Conservation (phyloP, 1,140 invertebrate species). For the Acromyrmex charruanus region DNA sequence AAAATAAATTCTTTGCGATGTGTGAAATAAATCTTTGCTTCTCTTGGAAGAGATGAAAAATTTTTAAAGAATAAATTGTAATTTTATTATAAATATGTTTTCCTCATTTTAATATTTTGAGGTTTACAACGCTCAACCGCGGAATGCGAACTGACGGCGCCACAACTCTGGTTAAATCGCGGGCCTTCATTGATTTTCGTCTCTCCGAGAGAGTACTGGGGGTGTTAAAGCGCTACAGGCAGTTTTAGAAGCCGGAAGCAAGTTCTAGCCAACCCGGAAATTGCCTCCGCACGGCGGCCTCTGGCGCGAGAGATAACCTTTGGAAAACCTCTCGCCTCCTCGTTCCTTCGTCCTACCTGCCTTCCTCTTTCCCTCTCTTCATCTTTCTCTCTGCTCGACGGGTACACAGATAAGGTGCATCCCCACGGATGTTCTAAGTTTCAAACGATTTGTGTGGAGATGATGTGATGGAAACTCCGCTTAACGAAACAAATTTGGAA, state of each 20-base stretch:
- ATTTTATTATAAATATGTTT: background rate
- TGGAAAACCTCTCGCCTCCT: constrained; percentile 46
- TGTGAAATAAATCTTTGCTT: background rate
- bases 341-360: background rate
- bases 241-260: constrained; percentile 62
- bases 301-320: constrained; percentile 56
- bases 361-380: background rate
- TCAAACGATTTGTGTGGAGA: constrained; percentile 52
- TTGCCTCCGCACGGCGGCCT: constrained; percentile 52
- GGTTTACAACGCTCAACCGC: constrained; percentile 15
- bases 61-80: background rate
- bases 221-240: constrained; percentile 62
- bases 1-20: background rate
- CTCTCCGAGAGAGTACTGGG: constrained; percentile 35
- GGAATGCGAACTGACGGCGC: constrained; percentile 47
- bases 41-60: background rate
- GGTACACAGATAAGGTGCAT: constrained; percentile 41
- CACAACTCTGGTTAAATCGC: constrained; percentile 53
- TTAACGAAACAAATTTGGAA: constrained; percentile 53
- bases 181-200: constrained; percentile 58
- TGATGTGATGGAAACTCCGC: constrained; percentile 34
- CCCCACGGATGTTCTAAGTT: constrained; percentile 58
- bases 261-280: constrained; percentile 62
- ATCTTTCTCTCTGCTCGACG: constrained; percentile 38
- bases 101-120: constrained; percentile 21